phyloP scores from a whole-genome alignment of 1,140 invertebrate genomes.

The Harpegnathos saltator region DNA sequence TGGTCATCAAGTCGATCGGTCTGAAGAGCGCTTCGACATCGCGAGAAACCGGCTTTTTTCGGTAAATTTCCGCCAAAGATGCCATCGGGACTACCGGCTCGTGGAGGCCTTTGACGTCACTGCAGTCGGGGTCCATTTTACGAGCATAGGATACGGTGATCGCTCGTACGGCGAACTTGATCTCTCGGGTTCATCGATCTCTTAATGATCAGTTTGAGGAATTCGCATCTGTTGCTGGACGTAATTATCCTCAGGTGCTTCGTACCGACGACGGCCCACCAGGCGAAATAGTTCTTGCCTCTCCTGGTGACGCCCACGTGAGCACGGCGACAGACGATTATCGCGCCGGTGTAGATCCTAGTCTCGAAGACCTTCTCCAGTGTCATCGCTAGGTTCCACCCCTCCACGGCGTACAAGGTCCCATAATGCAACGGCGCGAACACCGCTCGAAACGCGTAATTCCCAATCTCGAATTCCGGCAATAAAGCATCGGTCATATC shows the following conservation, averaged over 20 bases:
- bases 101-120: conserved; percentile 77
- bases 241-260: conserved; percentile 79
- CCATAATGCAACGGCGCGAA: conserved; percentile 81
- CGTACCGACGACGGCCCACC: conserved; percentile 78
- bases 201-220: conserved; percentile 78
- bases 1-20: conserved; percentile 52
- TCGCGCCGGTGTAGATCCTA: conserved; percentile 79
- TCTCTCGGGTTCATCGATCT: conserved; percentile 69
- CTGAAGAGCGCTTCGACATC: conserved; percentile 76
- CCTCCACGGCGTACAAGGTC: conserved; percentile 70
- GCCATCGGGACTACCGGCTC: conserved; percentile 64
- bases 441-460: conserved; percentile 79
- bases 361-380: conserved; percentile 79
- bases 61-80: conserved; percentile 76
- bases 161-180: conserved; percentile 72
- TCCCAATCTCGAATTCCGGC: conserved; percentile 81
- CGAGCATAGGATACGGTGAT: conserved; percentile 81
- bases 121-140: conserved; percentile 78
- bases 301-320: conserved; percentile 80
- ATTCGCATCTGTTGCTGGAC: conserved; percentile 74
- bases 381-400: conserved; percentile 79
- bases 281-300: conserved; percentile 77
- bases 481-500: conserved; percentile 74
- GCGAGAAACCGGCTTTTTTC: conserved; percentile 60
- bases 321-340: conserved; percentile 74